Evolutionary conservation across 2,113 vertebrate genomes (phyloP).

Genomic region (Ahaetulla prasina): DNA sequence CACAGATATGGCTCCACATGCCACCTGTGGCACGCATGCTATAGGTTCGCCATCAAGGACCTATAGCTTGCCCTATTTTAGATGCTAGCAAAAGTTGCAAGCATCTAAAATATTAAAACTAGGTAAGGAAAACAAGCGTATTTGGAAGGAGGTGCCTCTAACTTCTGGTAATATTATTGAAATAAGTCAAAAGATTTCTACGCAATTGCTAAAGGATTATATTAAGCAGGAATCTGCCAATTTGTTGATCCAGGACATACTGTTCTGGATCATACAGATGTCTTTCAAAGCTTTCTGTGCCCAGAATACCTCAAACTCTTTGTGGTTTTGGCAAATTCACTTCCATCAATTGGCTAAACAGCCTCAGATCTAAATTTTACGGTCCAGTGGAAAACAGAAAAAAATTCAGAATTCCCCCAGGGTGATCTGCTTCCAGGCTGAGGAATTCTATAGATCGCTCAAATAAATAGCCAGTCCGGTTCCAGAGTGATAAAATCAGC

Average conservation of each 20-base stretch:
- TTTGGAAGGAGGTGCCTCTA: background rate
- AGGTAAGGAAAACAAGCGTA: conserved; percentile 14
- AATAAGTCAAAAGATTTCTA: conserved; percentile 19
- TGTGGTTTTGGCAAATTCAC: background rate
- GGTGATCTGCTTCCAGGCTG: background rate
- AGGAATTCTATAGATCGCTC: background rate
- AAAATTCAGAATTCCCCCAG: background rate
- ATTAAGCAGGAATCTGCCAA: background rate
- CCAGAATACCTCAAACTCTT: background rate
- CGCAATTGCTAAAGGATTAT: background rate
- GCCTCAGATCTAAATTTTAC: background rate
- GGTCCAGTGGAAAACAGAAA: background rate
- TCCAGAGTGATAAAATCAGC: conserved; percentile 1
- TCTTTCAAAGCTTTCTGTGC: background rate
- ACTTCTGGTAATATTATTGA: background rate
- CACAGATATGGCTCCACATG: too few relatives aligned
- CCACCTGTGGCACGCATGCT: too few relatives aligned
- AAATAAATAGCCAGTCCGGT: fast-evolving
- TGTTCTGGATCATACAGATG: background rate
- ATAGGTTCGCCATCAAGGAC: too few relatives aligned
- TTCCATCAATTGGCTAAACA: background rate
- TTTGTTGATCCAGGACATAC: background rate
- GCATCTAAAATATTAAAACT: conserved; percentile 6
- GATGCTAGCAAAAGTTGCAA: conserved; percentile 30
- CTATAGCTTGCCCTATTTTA: too few relatives aligned